These are phyloP conservation scores for Elysia crispata DNA, from an alignment of 2,888 invertebrate species.

Conservation along the genomic window DNA sequence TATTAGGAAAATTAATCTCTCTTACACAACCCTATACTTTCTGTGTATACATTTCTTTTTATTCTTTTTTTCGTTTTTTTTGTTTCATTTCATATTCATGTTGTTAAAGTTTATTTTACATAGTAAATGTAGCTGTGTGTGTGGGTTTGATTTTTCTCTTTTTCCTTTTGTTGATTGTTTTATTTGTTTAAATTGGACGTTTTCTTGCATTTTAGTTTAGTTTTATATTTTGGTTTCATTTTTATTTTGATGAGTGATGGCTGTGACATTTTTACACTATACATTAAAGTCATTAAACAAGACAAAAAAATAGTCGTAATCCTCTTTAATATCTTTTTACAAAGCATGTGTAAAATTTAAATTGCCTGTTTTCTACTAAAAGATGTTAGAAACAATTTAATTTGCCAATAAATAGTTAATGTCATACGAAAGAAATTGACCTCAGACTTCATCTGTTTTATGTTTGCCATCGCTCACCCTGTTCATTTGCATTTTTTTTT, in stretches of 20 bases:
- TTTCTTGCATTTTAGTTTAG: not conserved
- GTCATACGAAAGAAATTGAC: not conserved
- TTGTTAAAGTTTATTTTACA: not conserved
- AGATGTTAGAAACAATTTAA: not conserved
- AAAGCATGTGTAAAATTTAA: not conserved
- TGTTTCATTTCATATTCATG: not conserved
- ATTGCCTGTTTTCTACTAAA: no score
- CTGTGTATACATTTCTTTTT: not conserved
- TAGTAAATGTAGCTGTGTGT: not conserved
- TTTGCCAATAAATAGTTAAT: not conserved
- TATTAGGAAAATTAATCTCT: not conserved
- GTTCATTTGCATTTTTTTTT: no score
- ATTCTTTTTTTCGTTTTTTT: not conserved
- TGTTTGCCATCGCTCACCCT: no score
- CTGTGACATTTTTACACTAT: no score
- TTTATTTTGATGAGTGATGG: not conserved
- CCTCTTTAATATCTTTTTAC: no score
- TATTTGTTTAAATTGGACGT: not conserved
- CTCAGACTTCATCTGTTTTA: no score
- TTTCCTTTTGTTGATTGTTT: not conserved
- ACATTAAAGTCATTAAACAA: no score
- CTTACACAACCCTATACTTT: not conserved
- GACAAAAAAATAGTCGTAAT: no score
- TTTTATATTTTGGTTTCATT: conserved; percentile 7
- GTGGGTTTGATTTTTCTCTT: conserved; percentile 7